Base-by-base conservation (phyloP, 2,797 vertebrate species). In the Sphaeramia orbicularis region DNA sequence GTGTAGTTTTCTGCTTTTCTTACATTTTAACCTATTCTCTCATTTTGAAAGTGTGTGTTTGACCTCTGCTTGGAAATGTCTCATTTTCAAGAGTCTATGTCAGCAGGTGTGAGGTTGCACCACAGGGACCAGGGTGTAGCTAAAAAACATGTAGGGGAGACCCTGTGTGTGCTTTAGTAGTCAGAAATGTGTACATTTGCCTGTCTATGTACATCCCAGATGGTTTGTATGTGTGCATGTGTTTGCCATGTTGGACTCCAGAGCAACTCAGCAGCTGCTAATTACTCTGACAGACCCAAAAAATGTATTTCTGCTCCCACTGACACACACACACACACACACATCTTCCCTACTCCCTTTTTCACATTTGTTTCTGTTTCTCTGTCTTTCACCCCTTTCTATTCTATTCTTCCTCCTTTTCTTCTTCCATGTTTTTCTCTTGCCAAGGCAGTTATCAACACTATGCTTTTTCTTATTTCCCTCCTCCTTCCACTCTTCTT, bases 251-350 rank as follows among this genome's bases (percentile, higher is more conserved):
- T 47, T 77, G 71, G 54, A 74, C 60, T 72, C 45, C 19, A 49
- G 37, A 37, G 50, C 59, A 62, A 42, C 45, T 74, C 65, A 67
- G 74, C 74, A 83, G 79, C 70, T 81, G 72, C 81, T 85, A 86
- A 86, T 85, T 84, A 71, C 68, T 78, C 66, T 68, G 67, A 85
- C 71, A 78, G 72, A 81, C 21, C 21, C 21, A 24, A 2, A 54
- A 52, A 48, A 52, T 52, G 37, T 58, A 35, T 47, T 53, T 55
- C 21, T 13, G 56, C 44, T 62, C 16, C 40, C 43, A 32, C 71
- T 61, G 15, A 56, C 64, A 48, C 45, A 35, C 47, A 54, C n/a
- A n/a, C 10, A 10, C 41, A 53, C 11, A 16, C n/a, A 47, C 15
- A 54, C 18, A 37, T 16, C 45, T 53, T 58, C 16, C 5, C 27